These are phyloP conservation scores for Netelia virgata DNA, from an alignment of 2,888 invertebrate genomes.

Conservation along the genomic window DNA sequence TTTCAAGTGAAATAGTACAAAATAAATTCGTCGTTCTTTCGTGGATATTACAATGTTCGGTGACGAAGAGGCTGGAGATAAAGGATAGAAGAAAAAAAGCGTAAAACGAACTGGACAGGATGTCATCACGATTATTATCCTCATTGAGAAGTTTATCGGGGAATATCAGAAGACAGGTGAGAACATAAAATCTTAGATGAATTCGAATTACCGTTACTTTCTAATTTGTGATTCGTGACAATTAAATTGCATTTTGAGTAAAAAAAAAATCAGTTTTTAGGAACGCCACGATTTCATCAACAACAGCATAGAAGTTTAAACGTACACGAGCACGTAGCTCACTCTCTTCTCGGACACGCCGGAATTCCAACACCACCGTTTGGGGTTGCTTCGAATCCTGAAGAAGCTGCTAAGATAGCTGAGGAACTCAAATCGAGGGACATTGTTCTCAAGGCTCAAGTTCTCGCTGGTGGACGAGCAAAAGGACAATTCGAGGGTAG, in stretches of 20 bases:
- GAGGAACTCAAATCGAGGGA: slow-evolving; percentile 91
- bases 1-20: background rate
- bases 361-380: slow-evolving; percentile 97
- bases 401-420: slow-evolving; percentile 93
- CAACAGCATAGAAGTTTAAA: slow-evolving; percentile 93
- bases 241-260: background rate
- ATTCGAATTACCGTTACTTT: background rate
- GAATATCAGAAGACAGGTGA: slow-evolving; percentile 55
- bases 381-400: slow-evolving; percentile 93
- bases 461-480: slow-evolving; percentile 97
- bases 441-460: slow-evolving; percentile 95
- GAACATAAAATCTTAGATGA: background rate
- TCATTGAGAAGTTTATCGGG: slow-evolving; percentile 33
- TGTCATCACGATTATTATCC: slow-evolving; percentile 59
- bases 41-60: slow-evolving; percentile 2
- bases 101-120: slow-evolving; percentile 9
- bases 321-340: slow-evolving; percentile 98
- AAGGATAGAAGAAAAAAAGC: slow-evolving; percentile 9
- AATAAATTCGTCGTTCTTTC: background rate
- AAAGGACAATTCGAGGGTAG: slow-evolving; percentile 97
- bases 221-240: too few species aligned
- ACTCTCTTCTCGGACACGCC: slow-evolving; percentile 93
- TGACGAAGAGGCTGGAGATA: background rate
- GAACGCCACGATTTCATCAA: slow-evolving; percentile 67
- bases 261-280: slow-evolving; percentile 51